Percentiles rank a stretch among this genome's conserved stretches.
These are phyloP conservation scores for Serinus canaria DNA, from an alignment of 2,113 vertebrate species.

Conservation along the genomic window DNA sequence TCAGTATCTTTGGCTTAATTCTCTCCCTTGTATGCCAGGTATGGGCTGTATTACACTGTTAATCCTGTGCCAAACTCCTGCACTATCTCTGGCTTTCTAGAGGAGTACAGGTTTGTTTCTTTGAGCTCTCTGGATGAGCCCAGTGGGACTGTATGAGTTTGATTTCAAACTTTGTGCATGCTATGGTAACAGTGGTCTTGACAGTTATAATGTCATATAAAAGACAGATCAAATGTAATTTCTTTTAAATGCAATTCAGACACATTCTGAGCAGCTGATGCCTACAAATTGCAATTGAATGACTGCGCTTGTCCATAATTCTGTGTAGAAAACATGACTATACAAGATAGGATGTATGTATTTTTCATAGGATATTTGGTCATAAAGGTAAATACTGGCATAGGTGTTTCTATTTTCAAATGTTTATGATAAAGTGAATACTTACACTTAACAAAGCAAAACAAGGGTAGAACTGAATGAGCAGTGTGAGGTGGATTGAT, in stretches of 20 bases:
- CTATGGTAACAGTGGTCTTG: neutral
- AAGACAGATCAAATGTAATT: neutral
- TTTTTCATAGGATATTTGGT: neutral
- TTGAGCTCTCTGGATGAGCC: neutral
- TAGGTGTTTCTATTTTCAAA: neutral
- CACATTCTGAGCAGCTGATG: neutral
- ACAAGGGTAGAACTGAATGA: neutral
- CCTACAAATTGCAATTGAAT: neutral
- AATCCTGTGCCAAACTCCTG: neutral
- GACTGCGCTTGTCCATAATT: neutral
- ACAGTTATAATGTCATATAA: rapidly evolving
- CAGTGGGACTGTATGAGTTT: neutral
- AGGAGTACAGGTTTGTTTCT: neutral
- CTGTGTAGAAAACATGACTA: neutral
- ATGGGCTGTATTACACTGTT: neutral
- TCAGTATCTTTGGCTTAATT: neutral
- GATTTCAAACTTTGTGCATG: neutral
- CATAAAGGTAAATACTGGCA: neutral
- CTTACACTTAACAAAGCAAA: neutral
- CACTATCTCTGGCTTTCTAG: neutral
- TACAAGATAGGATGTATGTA: neutral
- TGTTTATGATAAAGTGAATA: neutral
- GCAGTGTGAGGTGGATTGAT: neutral
- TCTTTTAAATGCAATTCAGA: neutral
- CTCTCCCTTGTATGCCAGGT: neutral